A percentile compares a stretch with the other conserved stretches of the same genome.
phyloP scores from a whole-genome alignment of 2,113 vertebrate species.

The Stigmatopora nigra region DNA sequence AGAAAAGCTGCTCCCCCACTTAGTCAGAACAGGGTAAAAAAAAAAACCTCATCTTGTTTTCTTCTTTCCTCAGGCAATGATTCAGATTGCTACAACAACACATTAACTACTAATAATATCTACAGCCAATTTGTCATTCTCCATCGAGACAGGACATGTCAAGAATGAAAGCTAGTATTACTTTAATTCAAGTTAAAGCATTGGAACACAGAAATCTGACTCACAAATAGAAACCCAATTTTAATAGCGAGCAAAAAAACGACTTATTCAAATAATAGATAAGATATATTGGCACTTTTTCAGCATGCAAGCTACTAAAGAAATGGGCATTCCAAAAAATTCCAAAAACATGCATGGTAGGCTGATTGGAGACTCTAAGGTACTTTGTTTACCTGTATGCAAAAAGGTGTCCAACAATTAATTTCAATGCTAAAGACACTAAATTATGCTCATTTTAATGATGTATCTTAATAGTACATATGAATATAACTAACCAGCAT shows the following conservation, averaged over 20 bases:
- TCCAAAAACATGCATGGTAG: too few relatives aligned
- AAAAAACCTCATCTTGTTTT: constrained; percentile 25
- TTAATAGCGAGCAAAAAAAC: not conserved
- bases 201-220: not conserved
- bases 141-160: constrained; percentile 14
- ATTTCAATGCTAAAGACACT: not conserved
- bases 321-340: too few relatives aligned
- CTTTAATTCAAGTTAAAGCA: not conserved
- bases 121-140: constrained; percentile 27
- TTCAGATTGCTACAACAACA: constrained; percentile 52
- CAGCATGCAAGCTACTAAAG: too few relatives aligned
- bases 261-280: not conserved
- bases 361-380: too few relatives aligned
- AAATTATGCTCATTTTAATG: not conserved
- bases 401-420: not conserved
- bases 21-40: constrained; percentile 16
- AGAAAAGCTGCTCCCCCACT: constrained; percentile 4
- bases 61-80: constrained; percentile 45
- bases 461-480: not conserved
- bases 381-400: too few relatives aligned
- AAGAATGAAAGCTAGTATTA: constrained; percentile 12
- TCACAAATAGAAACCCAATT: not conserved
- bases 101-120: constrained; percentile 54
- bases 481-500: not conserved
- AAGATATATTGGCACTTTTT: too few relatives aligned